Evolutionary conservation across 2,797 vertebrate genomes (phyloP).

Genomic region (Halcyon badia): DNA sequence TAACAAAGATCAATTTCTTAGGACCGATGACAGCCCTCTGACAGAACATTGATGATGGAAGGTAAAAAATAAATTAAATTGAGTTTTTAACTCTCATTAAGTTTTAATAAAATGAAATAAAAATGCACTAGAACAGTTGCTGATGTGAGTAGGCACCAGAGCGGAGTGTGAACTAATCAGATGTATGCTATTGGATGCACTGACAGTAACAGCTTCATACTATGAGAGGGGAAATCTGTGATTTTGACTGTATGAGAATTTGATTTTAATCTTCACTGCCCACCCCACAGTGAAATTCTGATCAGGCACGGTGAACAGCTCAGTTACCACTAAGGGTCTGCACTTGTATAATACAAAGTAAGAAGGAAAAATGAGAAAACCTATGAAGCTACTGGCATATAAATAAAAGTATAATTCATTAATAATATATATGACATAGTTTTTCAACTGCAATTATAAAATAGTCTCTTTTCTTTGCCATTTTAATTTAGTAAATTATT

Average conservation of each 20-base stretch:
- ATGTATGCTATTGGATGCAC: not conserved
- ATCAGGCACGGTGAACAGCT: not conserved
- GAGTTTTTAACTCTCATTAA: not conserved
- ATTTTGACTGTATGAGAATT: not conserved
- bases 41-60: not conserved
- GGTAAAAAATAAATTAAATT: not conserved
- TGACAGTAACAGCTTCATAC: not conserved
- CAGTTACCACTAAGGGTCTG: not conserved
- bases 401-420: constrained; percentile 17
- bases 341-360: not conserved
- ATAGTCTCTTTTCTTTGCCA: constrained; percentile 4
- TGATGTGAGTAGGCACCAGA: not conserved
- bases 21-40: not conserved
- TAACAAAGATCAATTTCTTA: not conserved
- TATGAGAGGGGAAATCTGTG: not conserved
- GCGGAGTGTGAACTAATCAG: not conserved
- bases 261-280: not conserved
- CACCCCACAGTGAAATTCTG: not conserved
- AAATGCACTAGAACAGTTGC: not conserved
- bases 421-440: constrained; percentile 7
- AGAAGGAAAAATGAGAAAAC: not conserved
- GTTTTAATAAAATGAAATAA: constrained; percentile 3
- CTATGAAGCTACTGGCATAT: not conserved
- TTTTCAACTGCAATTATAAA: constrained; percentile 18
- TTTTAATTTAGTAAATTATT: constrained; percentile 53